Evolutionary conservation across 2,888 invertebrate genomes (phyloP).

Genomic region (Ichneumoninae sp.): DNA sequence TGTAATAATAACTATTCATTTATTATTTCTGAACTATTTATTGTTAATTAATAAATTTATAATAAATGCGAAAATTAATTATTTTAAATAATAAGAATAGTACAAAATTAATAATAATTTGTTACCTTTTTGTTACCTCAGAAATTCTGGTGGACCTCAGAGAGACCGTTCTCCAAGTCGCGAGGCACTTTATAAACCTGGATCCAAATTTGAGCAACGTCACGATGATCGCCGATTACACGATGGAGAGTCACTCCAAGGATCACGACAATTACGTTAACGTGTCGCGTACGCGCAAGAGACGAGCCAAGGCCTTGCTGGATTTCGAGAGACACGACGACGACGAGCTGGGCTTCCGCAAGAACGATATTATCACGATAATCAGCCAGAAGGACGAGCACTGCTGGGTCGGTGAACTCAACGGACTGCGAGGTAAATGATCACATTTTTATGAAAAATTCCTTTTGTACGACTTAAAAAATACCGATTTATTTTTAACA

Average conservation of each 20-base stretch:
- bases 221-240: constrained; percentile 95
- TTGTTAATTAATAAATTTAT: too few relatives aligned
- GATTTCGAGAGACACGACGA: constrained; percentile 99
- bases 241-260: constrained; percentile 96
- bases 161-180: constrained; percentile 96
- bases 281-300: constrained; percentile 93
- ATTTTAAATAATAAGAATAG: neutral
- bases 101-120: constrained; percentile 21
- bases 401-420: constrained; percentile 99
- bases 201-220: constrained; percentile 95
- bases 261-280: constrained; percentile 98
- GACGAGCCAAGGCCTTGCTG: constrained; percentile 97
- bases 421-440: constrained; percentile 91
- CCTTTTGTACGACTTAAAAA: neutral
- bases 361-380: constrained; percentile 99
- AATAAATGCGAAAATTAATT: too few relatives aligned
- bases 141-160: constrained; percentile 99
- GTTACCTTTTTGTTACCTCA: constrained; percentile 63
- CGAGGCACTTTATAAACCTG: constrained; percentile 96
- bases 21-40: too few relatives aligned
- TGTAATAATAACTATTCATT: too few relatives aligned
- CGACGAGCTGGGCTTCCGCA: constrained; percentile 98
- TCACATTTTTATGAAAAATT: neutral
- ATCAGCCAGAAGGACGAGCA: constrained; percentile 99
- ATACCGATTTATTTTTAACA: neutral